Percentiles rank a stretch among this genome's conserved stretches.
Evolutionary conservation across 2,797 vertebrate species (phyloP).

Genomic region (Hyperoplus immaculatus): DNA sequence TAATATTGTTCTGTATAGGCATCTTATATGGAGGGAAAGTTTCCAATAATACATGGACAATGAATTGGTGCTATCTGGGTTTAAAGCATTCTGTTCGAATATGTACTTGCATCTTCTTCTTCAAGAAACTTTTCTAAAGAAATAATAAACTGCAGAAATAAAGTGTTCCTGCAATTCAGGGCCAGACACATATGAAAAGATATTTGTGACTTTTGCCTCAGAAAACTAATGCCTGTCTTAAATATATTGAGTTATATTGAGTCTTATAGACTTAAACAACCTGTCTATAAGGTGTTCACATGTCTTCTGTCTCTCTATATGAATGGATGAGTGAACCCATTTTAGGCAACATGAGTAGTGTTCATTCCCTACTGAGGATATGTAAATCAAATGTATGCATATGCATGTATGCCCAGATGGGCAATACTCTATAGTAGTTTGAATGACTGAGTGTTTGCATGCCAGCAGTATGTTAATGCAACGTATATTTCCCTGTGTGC

Average conservation of each 20-base stretch:
- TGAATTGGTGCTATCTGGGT: neutral
- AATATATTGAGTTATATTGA: too few species aligned
- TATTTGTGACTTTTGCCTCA: neutral
- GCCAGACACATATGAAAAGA: neutral
- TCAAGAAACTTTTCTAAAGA: neutral
- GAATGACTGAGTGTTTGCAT: conserved; percentile 8
- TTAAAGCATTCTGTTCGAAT: neutral
- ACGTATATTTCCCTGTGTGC: conserved; percentile 4
- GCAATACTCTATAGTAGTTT: neutral
- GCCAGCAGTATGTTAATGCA: conserved; percentile 20
- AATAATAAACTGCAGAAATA: neutral
- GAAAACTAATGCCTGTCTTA: neutral
- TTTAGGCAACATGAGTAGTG: conserved; percentile 9
- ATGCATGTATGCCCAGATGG: conserved; percentile 33
- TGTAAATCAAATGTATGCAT: conserved; percentile 24
- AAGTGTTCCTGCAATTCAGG: neutral
- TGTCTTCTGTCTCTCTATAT: neutral
- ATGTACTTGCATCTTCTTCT: neutral
- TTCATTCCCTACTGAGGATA: conserved; percentile 21
- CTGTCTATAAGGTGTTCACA: neutral
- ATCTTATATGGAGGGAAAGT: neutral
- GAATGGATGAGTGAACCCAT: conserved; percentile 10
- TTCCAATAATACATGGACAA: neutral
- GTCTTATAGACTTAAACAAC: neutral
- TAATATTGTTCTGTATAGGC: too few species aligned